A percentile compares a stretch with the other conserved stretches of the same genome.
Evolutionary conservation across 1,140 invertebrate genomes (phyloP).

Genomic region (Bradysia coprophila): DNA sequence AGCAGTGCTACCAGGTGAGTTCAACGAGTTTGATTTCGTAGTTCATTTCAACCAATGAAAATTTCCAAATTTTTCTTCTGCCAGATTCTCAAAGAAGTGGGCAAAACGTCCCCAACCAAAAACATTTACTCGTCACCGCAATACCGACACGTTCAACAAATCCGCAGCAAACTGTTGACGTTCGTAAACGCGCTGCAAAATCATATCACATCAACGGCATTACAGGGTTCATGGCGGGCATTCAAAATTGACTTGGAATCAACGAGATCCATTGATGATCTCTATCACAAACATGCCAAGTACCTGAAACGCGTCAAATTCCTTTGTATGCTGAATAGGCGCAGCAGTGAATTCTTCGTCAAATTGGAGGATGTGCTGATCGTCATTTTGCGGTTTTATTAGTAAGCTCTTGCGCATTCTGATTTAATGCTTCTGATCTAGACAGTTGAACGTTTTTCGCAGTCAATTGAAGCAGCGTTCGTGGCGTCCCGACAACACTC

Average conservation of each 20-base stretch:
- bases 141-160: conserved; percentile 40
- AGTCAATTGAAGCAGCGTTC: not conserved
- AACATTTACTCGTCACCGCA: conserved; percentile 31
- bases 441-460: not conserved
- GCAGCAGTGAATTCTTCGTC: conserved; percentile 39
- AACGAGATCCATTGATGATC: conserved; percentile 40
- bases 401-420: conserved; percentile 24
- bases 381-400: conserved; percentile 49
- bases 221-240: conserved; percentile 45
- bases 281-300: conserved; percentile 43
- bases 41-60: too few species aligned
- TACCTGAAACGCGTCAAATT: conserved; percentile 54
- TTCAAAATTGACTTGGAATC: conserved; percentile 43
- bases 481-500: conserved; percentile 3
- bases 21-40: too few species aligned
- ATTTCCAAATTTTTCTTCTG: too few species aligned
- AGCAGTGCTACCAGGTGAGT: conserved; percentile 39
- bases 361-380: conserved; percentile 45
- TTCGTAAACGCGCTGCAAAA: conserved; percentile 49
- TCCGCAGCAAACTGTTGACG: conserved; percentile 50
- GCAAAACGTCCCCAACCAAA: conserved; percentile 24
- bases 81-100: conserved; percentile 28
- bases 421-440: too few species aligned
- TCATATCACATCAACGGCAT: conserved; percentile 47
- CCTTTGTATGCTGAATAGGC: conserved; percentile 46